A percentile compares a stretch with the other conserved stretches of the same genome.
phyloP scores from a whole-genome alignment of 2,888 invertebrate species.

The Phlogophora meticulosa region DNA sequence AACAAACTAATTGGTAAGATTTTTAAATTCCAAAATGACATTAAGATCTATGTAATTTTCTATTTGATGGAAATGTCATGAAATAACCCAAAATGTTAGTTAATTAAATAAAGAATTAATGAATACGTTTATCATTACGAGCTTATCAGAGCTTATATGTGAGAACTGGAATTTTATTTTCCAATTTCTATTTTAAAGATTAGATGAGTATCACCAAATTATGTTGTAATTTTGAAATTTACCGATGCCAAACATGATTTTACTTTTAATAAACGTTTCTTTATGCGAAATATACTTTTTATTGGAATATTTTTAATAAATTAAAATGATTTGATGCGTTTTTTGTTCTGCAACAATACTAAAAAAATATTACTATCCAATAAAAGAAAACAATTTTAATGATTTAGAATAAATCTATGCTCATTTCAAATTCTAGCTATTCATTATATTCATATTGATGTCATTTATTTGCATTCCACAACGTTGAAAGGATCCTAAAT shows the following conservation, averaged over 20 bases:
- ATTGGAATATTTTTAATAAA: constrained; percentile 3
- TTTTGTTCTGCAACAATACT: neutral
- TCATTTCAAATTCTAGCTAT: neutral
- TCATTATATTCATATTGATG: no score
- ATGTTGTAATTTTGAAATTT: constrained; percentile 7
- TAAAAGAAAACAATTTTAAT: neutral
- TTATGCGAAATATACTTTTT: neutral
- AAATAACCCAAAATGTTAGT: constrained; percentile 17
- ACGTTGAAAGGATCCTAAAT: no score
- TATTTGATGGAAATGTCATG: constrained; percentile 28
- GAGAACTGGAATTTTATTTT: constrained; percentile 28
- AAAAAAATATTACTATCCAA: neutral
- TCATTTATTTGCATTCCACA: no score
- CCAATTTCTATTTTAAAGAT: constrained; percentile 25
- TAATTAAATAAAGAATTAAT: constrained; percentile 42
- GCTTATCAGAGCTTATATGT: constrained; percentile 19
- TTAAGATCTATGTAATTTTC: constrained; percentile 12
- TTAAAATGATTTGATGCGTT: constrained; percentile 18
- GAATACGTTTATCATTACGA: constrained; percentile 22
- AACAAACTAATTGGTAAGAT: constrained; percentile 1
- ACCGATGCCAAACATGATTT: constrained; percentile 24
- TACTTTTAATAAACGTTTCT: constrained; percentile 1
- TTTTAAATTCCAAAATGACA: constrained; percentile 14
- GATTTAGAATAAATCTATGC: neutral
- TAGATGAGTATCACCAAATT: constrained; percentile 20